A percentile compares a stretch with the other conserved stretches of the same genome.
phyloP scores from a whole-genome alignment of 2,797 vertebrate genomes.

The Semaprochilodus insignis region DNA sequence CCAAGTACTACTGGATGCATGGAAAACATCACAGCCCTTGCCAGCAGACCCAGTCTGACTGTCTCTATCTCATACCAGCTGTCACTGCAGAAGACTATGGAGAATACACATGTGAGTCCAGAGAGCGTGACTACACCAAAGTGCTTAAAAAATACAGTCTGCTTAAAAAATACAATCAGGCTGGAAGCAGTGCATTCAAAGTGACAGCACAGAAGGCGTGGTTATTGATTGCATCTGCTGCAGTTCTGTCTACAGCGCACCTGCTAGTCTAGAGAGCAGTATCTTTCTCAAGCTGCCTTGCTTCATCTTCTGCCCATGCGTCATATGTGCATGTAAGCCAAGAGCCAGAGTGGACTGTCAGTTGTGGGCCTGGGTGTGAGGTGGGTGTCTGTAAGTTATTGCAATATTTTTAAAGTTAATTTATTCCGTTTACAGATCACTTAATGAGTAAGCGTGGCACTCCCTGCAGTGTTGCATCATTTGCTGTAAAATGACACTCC shows the following conservation, averaged over 20 bases:
- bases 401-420: too few species aligned
- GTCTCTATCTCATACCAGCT: slow-evolving; percentile 76
- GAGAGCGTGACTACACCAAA: slow-evolving; percentile 71
- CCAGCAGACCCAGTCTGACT: slow-evolving; percentile 70
- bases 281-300: background rate
- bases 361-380: too few species aligned
- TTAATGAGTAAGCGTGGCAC: too few species aligned
- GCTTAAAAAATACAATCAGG: slow-evolving; percentile 67
- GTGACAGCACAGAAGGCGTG: slow-evolving; percentile 1
- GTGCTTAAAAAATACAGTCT: slow-evolving; percentile 67
- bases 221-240: background rate
- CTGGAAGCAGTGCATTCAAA: background rate
- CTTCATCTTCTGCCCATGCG: background rate
- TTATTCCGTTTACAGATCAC: too few species aligned
- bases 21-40: slow-evolving; percentile 61
- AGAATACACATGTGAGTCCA: slow-evolving; percentile 72
- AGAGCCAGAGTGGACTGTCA: too few species aligned
- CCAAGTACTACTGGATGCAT: slow-evolving; percentile 77
- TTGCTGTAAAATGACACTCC: too few species aligned
- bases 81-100: slow-evolving; percentile 71
- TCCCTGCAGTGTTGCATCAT: too few species aligned
- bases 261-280: background rate
- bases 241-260: background rate
- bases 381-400: too few species aligned
- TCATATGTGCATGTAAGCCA: background rate